These are phyloP conservation scores for Chrysina gloriosa DNA, from an alignment of 2,888 invertebrate species.

Conservation along the genomic window DNA sequence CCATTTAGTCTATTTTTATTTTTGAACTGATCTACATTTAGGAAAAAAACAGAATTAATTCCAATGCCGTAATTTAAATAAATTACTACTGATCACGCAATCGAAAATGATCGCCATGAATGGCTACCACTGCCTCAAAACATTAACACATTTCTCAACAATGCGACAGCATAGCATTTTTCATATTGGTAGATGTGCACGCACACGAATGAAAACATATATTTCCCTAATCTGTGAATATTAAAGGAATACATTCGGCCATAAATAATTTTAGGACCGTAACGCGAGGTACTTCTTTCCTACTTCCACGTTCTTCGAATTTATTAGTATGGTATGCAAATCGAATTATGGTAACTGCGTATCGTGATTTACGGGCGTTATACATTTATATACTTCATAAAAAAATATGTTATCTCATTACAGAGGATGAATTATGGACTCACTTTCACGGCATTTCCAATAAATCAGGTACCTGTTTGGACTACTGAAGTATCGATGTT, in stretches of 20 bases:
- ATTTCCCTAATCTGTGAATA: constrained; percentile 25
- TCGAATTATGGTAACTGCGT: constrained; percentile 43
- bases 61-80: constrained; percentile 4
- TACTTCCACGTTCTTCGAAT: constrained; percentile 44
- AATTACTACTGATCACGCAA: constrained; percentile 18
- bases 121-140: constrained; percentile 9
- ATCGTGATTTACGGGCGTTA: constrained; percentile 39
- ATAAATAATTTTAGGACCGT: constrained; percentile 39
- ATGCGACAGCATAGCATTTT: not conserved
- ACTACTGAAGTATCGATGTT: constrained; percentile 42
- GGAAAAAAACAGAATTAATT: not conserved
- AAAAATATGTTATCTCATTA: constrained; percentile 43
- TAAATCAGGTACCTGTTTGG: constrained; percentile 39
- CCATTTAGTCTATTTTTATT: not conserved
- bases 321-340: constrained; percentile 49
- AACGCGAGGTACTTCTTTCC: constrained; percentile 41
- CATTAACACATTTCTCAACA: constrained; percentile 14
- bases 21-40: not conserved
- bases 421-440: constrained; percentile 41
- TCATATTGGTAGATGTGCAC: not conserved
- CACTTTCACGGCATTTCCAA: constrained; percentile 35
- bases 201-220: constrained; percentile 8
- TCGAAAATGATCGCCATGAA: not conserved
- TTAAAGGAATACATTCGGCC: constrained; percentile 23
- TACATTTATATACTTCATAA: constrained; percentile 39